Evolutionary conservation across 2,797 vertebrate genomes (phyloP).

Genomic region (Alectoris magna): DNA sequence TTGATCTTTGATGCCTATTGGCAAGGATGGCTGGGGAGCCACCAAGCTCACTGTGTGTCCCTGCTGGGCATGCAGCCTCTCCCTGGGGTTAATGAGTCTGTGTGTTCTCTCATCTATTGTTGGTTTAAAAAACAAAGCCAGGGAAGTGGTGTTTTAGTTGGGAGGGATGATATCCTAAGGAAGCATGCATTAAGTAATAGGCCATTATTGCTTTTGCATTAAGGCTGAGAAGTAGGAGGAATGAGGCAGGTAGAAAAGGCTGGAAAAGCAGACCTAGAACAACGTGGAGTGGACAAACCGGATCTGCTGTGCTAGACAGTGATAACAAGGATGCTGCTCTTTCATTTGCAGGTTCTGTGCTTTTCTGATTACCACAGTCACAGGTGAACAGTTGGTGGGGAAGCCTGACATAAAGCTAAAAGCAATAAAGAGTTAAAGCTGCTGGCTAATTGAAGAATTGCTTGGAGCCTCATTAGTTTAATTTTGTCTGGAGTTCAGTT

Average conservation of each 20-base stretch:
- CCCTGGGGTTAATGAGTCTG: not conserved
- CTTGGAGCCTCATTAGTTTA: not conserved
- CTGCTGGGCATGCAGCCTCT: not conserved
- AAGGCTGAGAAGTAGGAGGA: not conserved
- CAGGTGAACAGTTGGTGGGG: constrained; percentile 1
- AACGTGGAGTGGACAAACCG: not conserved
- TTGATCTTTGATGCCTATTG: not conserved
- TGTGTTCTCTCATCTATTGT: not conserved
- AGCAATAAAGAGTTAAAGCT: not conserved
- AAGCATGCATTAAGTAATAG: constrained; percentile 26
- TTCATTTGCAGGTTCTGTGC: constrained; percentile 18
- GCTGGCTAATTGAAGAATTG: constrained; percentile 5
- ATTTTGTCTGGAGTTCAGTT: constrained; percentile 20
- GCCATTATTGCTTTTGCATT: not conserved
- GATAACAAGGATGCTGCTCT: constrained; percentile 40
- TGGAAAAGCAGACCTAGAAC: constrained; percentile 15
- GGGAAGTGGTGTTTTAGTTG: not conserved
- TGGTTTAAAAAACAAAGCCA: constrained; percentile 27
- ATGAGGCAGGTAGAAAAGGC: not conserved
- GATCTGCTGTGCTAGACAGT: constrained; percentile 20
- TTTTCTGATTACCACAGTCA: constrained; percentile 41
- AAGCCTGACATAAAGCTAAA: constrained; percentile 31
- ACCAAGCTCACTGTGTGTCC: not conserved
- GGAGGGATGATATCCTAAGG: not conserved
- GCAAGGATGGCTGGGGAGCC: not conserved